Percentiles rank a stretch among this genome's conserved stretches.
Evolutionary conservation across 2,888 invertebrate genomes (phyloP).

Genomic region (Zhuqinia jingwanae): DNA sequence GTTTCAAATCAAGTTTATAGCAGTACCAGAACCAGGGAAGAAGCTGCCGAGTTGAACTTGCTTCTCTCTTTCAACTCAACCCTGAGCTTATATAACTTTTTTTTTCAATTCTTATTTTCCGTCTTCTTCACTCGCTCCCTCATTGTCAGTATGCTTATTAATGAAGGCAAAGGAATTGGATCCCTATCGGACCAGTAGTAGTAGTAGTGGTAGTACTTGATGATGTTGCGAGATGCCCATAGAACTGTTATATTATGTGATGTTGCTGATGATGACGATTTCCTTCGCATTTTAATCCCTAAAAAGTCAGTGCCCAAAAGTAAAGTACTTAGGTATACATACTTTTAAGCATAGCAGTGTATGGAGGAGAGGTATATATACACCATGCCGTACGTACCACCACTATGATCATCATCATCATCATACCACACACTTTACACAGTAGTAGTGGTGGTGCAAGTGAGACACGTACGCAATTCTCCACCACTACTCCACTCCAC

Average conservation of each 20-base stretch:
- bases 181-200: slow-evolving; percentile 56
- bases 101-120: slow-evolving; percentile 56
- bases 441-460: slow-evolving; percentile 14
- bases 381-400: background rate
- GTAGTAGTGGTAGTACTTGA: slow-evolving; percentile 8
- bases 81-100: slow-evolving; percentile 58
- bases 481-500: background rate
- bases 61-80: slow-evolving; percentile 14
- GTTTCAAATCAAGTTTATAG: slow-evolving; percentile 21
- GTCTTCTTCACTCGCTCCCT: background rate
- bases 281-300: slow-evolving; percentile 67
- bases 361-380: background rate
- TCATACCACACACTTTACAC: background rate
- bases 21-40: slow-evolving; percentile 1
- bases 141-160: slow-evolving; percentile 3
- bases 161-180: slow-evolving; percentile 59
- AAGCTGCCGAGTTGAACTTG: slow-evolving; percentile 12
- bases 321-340: too few species aligned
- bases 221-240: slow-evolving; percentile 63
- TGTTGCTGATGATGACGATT: slow-evolving; percentile 52
- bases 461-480: slow-evolving; percentile 53
- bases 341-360: too few species aligned
- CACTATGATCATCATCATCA: background rate
- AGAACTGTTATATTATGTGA: slow-evolving; percentile 18
- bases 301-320: slow-evolving; percentile 62